Base-by-base conservation (phyloP, 2,797 vertebrate species). In the Rhynchotus rufescens region DNA sequence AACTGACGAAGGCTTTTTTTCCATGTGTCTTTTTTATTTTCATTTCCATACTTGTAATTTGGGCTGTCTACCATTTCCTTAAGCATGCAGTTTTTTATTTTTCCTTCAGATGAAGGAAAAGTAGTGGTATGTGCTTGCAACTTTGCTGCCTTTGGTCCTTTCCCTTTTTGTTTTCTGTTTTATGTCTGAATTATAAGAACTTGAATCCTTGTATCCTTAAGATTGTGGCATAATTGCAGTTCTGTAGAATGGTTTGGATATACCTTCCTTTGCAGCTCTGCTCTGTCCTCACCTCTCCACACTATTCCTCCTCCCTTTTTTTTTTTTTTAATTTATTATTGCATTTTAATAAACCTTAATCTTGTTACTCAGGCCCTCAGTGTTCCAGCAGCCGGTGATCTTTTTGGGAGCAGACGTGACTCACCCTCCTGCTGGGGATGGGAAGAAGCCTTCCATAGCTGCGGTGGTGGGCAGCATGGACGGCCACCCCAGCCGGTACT, bases 391-490 rank as follows among this genome's bases (percentile, higher is more conserved):
- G 96, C 99, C 99, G 0, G 99, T 99, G 95, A 99, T 99, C 96
- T 99, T 99, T 94, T 64, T 99, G 95, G 99, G 99, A 20, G 99
- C 99, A 0, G 99, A 99, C 3, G 99, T 99, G 78, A 99, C 99
- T 2, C 99, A 99, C 86, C 99, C 99, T 15, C 99, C 99, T 0
- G 99, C 99, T 0, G 99, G 99, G 4, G 99, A 99, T 0, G 99
- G 99, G 25, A 99, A 99, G 97, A 99, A 99, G 89, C 99, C 99
- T 2, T 99, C 99, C 78, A 99, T 99, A 2, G 99, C 99, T 0
- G 99, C 99, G 1, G 99, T 99, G 73, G 99, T 99, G 57, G 99
- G 99, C 94, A 99, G 99, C 96, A 99, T 99, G 99, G 99, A 99
- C 1, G 99, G 99, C 5, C 99, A 99, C 86, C 99, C 99, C 28